phyloP scores from a whole-genome alignment of 2,888 invertebrate species.

The Leucophenga montana region DNA sequence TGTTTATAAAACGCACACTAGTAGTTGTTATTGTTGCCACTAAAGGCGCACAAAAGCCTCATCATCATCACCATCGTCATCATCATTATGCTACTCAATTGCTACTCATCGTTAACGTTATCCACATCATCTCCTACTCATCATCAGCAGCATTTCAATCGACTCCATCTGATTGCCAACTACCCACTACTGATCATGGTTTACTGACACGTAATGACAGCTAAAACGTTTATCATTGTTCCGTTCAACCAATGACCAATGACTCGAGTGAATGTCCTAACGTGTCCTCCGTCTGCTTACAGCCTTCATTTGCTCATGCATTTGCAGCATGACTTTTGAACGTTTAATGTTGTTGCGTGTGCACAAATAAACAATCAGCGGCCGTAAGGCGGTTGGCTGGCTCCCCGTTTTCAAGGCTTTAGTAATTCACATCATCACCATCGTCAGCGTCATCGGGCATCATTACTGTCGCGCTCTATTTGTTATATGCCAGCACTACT shows the following conservation, averaged over 20 bases:
- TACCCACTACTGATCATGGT: conserved; percentile 52
- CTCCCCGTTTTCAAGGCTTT: not conserved
- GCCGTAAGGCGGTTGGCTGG: too few relatives aligned
- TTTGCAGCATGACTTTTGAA: conserved; percentile 63
- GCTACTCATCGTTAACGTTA: not conserved
- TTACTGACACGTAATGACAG: conserved; percentile 67
- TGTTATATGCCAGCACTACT: conserved; percentile 58
- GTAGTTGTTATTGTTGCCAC: conserved; percentile 1
- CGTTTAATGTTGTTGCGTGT: conserved; percentile 65
- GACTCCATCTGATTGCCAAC: conserved; percentile 23
- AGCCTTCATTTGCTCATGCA: conserved; percentile 44
- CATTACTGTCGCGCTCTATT: conserved; percentile 53
- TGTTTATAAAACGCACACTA: conserved; percentile 43
- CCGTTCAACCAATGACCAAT: conserved; percentile 13
- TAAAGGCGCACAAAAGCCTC: not conserved
- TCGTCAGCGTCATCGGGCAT: conserved; percentile 31
- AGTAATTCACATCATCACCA: conserved; percentile 50
- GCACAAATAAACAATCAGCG: conserved; percentile 56
- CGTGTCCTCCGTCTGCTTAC: conserved; percentile 30
- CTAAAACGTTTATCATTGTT: conserved; percentile 56
- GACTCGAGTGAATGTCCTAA: not conserved
- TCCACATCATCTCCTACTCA: not conserved
- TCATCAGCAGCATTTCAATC: not conserved
- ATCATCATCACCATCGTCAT: not conserved
- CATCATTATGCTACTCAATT: not conserved